A percentile compares a stretch with the other conserved stretches of the same genome.
These are phyloP conservation scores for Byasa hedistus DNA, from an alignment of 2,888 invertebrate species.

Conservation along the genomic window DNA sequence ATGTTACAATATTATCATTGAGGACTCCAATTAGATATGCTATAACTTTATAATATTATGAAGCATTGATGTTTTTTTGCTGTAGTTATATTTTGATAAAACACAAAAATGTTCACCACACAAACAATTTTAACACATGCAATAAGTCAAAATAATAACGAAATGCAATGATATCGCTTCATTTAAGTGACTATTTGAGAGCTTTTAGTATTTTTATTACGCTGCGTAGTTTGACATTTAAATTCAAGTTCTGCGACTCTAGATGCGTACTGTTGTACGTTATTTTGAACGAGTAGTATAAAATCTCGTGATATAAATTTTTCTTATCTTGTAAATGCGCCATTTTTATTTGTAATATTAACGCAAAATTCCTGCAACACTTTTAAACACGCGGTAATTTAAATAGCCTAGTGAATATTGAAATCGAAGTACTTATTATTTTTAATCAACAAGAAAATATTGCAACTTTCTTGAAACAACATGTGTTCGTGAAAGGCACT, in stretches of 20 bases:
- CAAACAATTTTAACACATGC: not conserved
- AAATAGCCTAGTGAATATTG: conserved; percentile 6
- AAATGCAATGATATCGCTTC: not conserved
- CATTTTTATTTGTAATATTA: conserved; percentile 21
- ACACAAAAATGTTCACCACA: not conserved
- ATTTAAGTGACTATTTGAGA: not conserved
- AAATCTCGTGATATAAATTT: not conserved
- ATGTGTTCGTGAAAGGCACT: not conserved
- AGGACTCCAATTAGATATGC: too few species aligned
- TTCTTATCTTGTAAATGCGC: conserved; percentile 10
- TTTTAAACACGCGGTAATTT: conserved; percentile 25
- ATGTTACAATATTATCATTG: too few species aligned
- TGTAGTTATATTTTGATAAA: not conserved
- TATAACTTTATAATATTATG: too few species aligned
- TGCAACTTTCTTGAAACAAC: not conserved
- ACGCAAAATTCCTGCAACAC: not conserved
- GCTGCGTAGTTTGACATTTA: conserved; percentile 28
- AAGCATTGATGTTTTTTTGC: too few species aligned
- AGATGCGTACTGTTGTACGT: not conserved
- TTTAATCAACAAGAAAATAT: not conserved
- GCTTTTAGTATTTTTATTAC: conserved; percentile 8
- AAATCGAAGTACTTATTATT: not conserved
- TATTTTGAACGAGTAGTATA: not conserved
- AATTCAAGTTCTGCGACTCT: conserved; percentile 26
- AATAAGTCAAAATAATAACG: not conserved